Evolutionary conservation across 2,888 invertebrate species (phyloP), one percentile per base, ranked within the genome.

Genomic region (Thera britannica): DNA sequence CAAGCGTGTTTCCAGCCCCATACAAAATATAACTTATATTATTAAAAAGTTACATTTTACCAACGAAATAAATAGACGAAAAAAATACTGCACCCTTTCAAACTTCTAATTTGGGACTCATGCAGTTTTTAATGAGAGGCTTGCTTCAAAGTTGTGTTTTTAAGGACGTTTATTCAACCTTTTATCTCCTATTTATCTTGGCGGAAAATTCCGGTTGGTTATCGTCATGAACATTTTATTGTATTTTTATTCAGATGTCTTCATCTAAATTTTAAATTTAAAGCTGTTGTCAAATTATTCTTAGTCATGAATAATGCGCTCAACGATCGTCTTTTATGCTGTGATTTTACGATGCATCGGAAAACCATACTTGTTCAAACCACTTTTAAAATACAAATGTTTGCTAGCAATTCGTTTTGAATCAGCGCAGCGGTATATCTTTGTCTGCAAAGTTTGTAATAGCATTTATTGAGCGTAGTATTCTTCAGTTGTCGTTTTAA

Each of bases 261-360:
- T 52, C 52, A 73, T 69, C 54, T 69, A 58, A 69, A 71, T 68
- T 71, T 68, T 63, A 69, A 71, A 69, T 71, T 63, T 49, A 55
- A 58, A 44, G 64, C 58, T 54, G 56, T 71, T 67, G 58, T 63
- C 58, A 61, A 65, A 58, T 70, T 62, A 66, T 64, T 71, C 69
- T 62, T 58, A 59, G 65, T 67, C 63, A 69, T 68, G 69, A 69
- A 73, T 72, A 70, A 70, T 71, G 48, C 46, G 49, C 51, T 62
- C 57, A 67, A 65, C 62, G 62, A 65, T 70, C 52, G 48, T 48
- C 51, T 62, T 67, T 35, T 62, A 7, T 46, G 34, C 35, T 57
- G 51, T 11, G 38, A 49, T 57, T 58, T 64, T 46, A 35, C 36
- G 52, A 9, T 64, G 64, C 54, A 58, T 35, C 57, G 23, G n/a